These are phyloP conservation scores for Bhutanitis thaidina DNA, from an alignment of 2,888 invertebrate genomes.

Conservation along the genomic window DNA sequence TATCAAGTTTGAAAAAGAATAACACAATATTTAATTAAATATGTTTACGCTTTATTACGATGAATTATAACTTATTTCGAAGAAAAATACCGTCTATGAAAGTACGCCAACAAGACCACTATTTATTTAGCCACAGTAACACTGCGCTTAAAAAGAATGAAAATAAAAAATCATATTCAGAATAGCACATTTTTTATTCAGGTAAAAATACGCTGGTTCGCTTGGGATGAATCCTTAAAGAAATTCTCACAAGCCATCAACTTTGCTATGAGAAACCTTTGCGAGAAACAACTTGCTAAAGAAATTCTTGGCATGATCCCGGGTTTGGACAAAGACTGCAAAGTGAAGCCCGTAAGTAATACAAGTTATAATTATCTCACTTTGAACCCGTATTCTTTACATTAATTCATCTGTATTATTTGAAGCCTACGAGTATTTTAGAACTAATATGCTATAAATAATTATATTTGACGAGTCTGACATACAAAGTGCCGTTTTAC, in stretches of 20 bases:
- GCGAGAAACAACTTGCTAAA: slow-evolving; percentile 16
- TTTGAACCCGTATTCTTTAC: too few relatives aligned
- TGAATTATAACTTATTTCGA: too few relatives aligned
- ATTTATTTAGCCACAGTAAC: slow-evolving; percentile 7
- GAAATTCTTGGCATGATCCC: slow-evolving; percentile 13
- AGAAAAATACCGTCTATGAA: neutral
- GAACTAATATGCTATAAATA: too few relatives aligned
- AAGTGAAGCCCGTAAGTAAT: slow-evolving; percentile 11
- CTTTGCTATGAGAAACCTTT: slow-evolving; percentile 16
- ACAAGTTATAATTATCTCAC: neutral
- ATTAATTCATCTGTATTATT: too few relatives aligned
- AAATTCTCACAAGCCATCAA: slow-evolving; percentile 13
- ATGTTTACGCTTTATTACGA: neutral
- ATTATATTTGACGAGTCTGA: too few relatives aligned
- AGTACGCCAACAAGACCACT: neutral
- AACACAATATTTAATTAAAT: too few relatives aligned
- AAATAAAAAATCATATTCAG: slow-evolving; percentile 7
- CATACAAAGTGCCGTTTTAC: too few relatives aligned
- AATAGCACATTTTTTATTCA: slow-evolving; percentile 7
- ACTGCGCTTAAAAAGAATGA: slow-evolving; percentile 3
- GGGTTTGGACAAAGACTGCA: slow-evolving; percentile 16
- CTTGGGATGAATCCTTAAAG: slow-evolving; percentile 17
- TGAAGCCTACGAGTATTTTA: too few relatives aligned
- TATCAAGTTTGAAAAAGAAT: too few relatives aligned
- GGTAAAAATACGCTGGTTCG: slow-evolving; percentile 15